These are phyloP conservation scores for Sarcophilus harrisii DNA, from an alignment of 2,797 vertebrate species.

Conservation along the genomic window DNA sequence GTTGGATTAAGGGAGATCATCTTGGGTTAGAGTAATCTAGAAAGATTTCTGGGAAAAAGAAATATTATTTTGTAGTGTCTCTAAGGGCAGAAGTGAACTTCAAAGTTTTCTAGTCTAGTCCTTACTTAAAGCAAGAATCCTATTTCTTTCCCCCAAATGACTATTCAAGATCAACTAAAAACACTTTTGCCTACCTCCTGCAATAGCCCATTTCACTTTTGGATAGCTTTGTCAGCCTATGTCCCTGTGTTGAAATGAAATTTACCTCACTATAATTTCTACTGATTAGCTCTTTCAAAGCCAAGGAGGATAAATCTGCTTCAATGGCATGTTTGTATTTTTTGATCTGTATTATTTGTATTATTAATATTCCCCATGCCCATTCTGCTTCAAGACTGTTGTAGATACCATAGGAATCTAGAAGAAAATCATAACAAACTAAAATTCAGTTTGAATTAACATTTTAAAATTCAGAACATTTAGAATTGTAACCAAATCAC, in stretches of 20 bases:
- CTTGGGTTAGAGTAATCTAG: not conserved
- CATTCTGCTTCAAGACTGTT: not conserved
- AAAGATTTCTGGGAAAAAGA: not conserved
- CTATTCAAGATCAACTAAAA: not conserved
- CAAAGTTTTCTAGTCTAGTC: not conserved
- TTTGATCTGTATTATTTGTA: not conserved
- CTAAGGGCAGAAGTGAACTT: not conserved
- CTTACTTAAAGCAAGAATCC: not conserved
- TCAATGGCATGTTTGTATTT: not conserved
- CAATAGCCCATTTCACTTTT: not conserved
- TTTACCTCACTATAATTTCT: not conserved
- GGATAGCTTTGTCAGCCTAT: not conserved
- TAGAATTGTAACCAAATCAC: not conserved
- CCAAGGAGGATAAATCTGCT: not conserved
- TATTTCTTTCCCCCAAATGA: not conserved
- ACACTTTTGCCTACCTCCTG: not conserved
- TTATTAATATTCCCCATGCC: not conserved
- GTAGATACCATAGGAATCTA: not conserved
- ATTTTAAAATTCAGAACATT: not conserved
- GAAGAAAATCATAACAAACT: not conserved
- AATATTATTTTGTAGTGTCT: not conserved
- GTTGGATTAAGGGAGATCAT: not conserved
- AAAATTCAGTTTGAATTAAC: not conserved
- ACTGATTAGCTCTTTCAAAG: not conserved
- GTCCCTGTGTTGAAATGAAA: not conserved